Evolutionary conservation across 2,888 invertebrate species (phyloP).

Genomic region (Leptopilina myrica): DNA sequence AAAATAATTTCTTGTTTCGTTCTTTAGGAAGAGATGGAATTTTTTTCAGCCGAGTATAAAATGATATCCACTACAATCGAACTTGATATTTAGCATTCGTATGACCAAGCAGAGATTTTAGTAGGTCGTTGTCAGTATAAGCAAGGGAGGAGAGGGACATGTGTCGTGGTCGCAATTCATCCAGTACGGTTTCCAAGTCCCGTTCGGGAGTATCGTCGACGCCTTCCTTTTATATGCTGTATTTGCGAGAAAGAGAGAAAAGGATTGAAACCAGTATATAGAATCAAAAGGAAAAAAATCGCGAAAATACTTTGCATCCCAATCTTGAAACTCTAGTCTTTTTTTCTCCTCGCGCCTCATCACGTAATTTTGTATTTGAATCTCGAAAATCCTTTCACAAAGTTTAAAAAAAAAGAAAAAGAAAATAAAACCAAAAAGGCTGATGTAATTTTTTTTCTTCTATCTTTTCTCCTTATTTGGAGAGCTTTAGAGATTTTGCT

Average conservation of each 20-base stretch:
- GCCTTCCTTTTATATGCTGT: conserved; percentile 10
- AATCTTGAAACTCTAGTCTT: too few species aligned
- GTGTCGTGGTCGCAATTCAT: conserved; percentile 35
- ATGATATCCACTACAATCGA: background rate
- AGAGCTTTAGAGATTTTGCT: background rate
- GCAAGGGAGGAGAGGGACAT: conserved; percentile 20
- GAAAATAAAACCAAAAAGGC: background rate
- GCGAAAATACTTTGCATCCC: conserved; percentile 34
- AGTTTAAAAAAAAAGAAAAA: too few species aligned
- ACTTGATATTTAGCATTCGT: conserved; percentile 19
- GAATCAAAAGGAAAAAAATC: background rate
- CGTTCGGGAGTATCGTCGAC: background rate
- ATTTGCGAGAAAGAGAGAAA: conserved; percentile 14
- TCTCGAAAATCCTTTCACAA: background rate
- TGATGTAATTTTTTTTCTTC: conserved; percentile 8
- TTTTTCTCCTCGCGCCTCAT: too few species aligned
- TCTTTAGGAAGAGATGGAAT: too few species aligned
- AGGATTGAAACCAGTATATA: background rate
- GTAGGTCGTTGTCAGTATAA: conserved; percentile 13
- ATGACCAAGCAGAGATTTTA: conserved; percentile 22
- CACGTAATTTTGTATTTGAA: background rate
- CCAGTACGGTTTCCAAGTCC: conserved; percentile 30
- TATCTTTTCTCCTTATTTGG: conserved; percentile 6
- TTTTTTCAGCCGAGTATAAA: too few species aligned
- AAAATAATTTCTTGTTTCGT: too few species aligned